Evolutionary conservation across 2,888 invertebrate genomes (phyloP), one percentile per base, ranked within the genome.

Genomic region (Periphyllus acericola): DNA sequence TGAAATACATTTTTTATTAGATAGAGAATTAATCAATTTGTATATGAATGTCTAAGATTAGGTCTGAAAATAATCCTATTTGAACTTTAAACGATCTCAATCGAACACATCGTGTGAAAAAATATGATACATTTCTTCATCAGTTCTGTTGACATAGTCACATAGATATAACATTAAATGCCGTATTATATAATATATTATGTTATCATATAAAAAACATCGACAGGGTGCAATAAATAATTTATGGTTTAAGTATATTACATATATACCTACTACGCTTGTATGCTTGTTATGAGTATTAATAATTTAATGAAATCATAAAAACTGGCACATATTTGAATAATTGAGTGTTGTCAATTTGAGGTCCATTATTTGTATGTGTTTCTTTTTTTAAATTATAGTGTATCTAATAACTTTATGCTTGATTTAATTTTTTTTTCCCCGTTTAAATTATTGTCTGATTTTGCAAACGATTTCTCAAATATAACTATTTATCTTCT

Each of bases 361-460:
- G 14, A 79, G 19, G 14, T 21, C 34, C n/a, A 79, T 79, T 79
- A 60, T 79, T 55, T 3, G 21, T 78, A 11, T 68, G 25, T 34
- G 11, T 60, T 79, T 60, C 25, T 79, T 79, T 34, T 34, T 76
- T 19, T 25, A 34, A 79, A 60, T 36, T 79, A 34, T 3, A 6
- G 25, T 79, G 34, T 79, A 60, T 55, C 55, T 79, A 79, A 79
- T 55, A 55, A 36, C 32, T 79, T 79, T 36, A 79, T 55, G 79
- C 79, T 79, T 60, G 55, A 34, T 79, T 79, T 79, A 25, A 60
- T 79, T 34, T 60, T 8, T 34, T 78, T 55, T 60, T 55, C 34
- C 36, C 14, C 21, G 21, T 79, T 79, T 79, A 60, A 60, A 60
- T n/a, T 79, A 60, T 78, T 34, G 17, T 34, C 8, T 55, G 34